Evolutionary conservation across 2,797 vertebrate species (phyloP), one percentile per base, ranked within the genome.

Genomic region (Apogon hyalosoma): DNA sequence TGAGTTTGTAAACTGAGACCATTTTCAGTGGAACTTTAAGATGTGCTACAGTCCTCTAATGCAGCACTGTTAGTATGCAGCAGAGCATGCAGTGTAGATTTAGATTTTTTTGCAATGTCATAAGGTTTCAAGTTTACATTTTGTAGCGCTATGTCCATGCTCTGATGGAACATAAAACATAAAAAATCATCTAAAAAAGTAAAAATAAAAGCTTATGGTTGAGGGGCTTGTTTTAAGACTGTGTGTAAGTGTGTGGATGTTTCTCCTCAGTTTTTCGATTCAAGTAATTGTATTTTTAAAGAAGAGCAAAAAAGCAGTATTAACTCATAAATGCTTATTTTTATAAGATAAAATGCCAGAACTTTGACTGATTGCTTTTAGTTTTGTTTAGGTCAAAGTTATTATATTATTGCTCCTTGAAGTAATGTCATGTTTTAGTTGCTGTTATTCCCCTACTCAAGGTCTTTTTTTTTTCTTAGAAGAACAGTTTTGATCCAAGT

Each of bases 351-450:
- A 79, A 8, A 83, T 79, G 46, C 39, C 45, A 48, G 19, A 76
- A 58, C 47, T 60, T 54, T 70, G 71, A 83, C 72, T 67, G 60
- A 71, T 69, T 64, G 58, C 50, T 80, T 87, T 83, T 59, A 78
- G 38, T 77, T 83, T 69, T 78, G 28, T 77, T 80, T 61, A 73
- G 61, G 67, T 80, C 45, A 79, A 64, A 87, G 73, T 71, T 80
- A 79, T 85, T 82, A 70, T 75, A 83, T 87, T 78, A 75, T 82
- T 69, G 19, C 63, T 80, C 74, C 77, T 86, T 88, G 79, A 88
- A 87, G 73, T 70, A 47, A 43, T 42, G 76, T 56, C 59, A 55
- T 43, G 49, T 55, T 49, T 84, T 53, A n/a, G 24, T 69, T 65
- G 53, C 38, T n/a, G 57, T 60, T 24, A 59, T 47, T 59, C 42